A percentile compares a stretch with the other conserved stretches of the same genome.
Evolutionary conservation across 2,888 invertebrate genomes (phyloP).

Genomic region (Rhingia campestris): DNA sequence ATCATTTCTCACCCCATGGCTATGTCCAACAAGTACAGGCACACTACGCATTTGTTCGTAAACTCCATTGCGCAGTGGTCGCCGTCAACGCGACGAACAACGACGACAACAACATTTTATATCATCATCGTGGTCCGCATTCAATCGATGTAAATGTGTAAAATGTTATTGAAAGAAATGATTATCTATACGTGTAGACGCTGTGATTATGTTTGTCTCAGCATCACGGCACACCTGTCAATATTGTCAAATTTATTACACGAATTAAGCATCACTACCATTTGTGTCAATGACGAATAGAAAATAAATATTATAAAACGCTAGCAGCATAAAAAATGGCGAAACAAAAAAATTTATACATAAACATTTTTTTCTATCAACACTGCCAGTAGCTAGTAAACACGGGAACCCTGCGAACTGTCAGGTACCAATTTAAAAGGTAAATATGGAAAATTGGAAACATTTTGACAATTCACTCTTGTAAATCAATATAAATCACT

Average conservation of each 20-base stretch:
- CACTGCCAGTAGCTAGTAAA: slow-evolving; percentile 13
- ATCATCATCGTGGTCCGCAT: slow-evolving; percentile 44
- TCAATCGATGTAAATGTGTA: not conserved
- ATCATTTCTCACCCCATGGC: slow-evolving; percentile 15
- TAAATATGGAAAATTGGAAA: slow-evolving; percentile 6
- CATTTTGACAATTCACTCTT: slow-evolving; percentile 34
- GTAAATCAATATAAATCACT: slow-evolving; percentile 7
- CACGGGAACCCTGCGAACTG: slow-evolving; percentile 7
- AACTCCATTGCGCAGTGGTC: not conserved
- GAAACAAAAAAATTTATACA: slow-evolving; percentile 1
- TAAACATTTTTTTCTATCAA: slow-evolving; percentile 14
- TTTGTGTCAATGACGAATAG: slow-evolving; percentile 70
- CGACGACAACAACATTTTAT: slow-evolving; percentile 21
- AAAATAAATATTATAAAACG: slow-evolving; percentile 42
- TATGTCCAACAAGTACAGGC: not conserved
- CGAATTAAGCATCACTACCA: slow-evolving; percentile 67
- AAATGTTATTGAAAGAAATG: slow-evolving; percentile 26
- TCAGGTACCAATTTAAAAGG: slow-evolving; percentile 30
- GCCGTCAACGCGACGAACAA: not conserved
- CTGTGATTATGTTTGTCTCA: slow-evolving; percentile 59
- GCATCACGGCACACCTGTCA: slow-evolving; percentile 70
- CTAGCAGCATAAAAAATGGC: slow-evolving; percentile 12
- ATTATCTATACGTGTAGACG: slow-evolving; percentile 46
- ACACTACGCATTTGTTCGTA: slow-evolving; percentile 39
- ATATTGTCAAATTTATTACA: slow-evolving; percentile 73